Percentiles rank a stretch among this genome's conserved stretches.
phyloP scores from a whole-genome alignment of 2,797 vertebrate genomes.

The Vultur gryphus region DNA sequence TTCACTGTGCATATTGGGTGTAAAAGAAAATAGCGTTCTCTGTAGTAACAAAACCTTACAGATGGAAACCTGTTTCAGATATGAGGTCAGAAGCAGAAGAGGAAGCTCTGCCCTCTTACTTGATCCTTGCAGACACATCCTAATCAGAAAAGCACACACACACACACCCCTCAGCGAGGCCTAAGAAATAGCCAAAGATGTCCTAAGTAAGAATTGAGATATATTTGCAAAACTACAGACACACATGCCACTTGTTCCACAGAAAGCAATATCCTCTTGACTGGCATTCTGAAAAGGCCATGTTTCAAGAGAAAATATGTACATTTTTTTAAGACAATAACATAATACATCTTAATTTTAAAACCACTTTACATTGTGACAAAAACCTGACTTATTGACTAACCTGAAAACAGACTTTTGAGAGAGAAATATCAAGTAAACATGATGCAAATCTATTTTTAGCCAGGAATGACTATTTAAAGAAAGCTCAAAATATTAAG shows the following conservation, averaged over 20 bases:
- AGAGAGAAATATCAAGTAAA: neutral
- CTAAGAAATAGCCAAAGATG: neutral
- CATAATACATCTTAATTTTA: neutral
- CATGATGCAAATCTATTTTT: neutral
- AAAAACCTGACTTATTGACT: neutral
- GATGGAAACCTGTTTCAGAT: neutral
- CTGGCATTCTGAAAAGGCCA: neutral
- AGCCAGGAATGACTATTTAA: neutral
- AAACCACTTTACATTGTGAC: neutral
- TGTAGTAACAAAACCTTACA: neutral
- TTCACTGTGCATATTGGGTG: rapidly evolving
- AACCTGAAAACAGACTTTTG: neutral
- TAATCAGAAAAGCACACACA: neutral
- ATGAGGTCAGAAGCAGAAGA: neutral
- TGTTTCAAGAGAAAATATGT: neutral
- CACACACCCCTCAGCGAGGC: neutral
- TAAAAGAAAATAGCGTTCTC: neutral
- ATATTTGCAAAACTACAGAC: neutral
- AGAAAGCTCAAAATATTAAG: neutral
- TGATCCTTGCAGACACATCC: neutral
- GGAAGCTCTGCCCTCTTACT: neutral
- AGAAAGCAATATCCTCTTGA: neutral
- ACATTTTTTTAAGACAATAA: neutral
- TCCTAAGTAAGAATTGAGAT: neutral
- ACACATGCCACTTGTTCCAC: no score